phyloP scores from a whole-genome alignment of 2,888 invertebrate genomes.

The Sinhomidia bicolor region DNA sequence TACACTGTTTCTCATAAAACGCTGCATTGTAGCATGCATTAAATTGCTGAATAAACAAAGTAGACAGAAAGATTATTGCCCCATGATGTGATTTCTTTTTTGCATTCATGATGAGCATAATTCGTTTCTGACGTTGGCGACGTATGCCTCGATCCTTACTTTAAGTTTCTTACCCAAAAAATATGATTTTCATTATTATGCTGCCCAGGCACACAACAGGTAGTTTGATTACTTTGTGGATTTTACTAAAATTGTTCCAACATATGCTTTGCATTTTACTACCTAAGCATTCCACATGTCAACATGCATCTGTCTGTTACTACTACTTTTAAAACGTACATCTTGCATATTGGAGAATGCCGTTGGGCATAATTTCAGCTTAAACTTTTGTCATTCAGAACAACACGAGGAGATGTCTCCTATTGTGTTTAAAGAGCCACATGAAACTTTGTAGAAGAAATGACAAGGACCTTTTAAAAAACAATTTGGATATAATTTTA shows the following conservation, averaged over 20 bases:
- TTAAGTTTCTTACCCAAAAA: not conserved
- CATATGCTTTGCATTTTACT: too few species aligned
- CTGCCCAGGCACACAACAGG: too few species aligned
- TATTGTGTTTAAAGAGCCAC: too few species aligned
- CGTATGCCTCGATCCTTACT: too few species aligned
- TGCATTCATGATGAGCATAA: not conserved
- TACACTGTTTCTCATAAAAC: not conserved
- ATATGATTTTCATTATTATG: not conserved
- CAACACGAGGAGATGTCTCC: too few species aligned
- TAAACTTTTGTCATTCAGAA: not conserved
- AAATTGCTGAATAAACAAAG: not conserved
- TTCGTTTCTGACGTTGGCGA: not conserved
- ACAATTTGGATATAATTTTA: not conserved
- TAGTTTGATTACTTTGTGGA: too few species aligned
- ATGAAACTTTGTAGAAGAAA: not conserved
- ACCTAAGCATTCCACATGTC: too few species aligned
- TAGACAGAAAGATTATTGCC: not conserved
- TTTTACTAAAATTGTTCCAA: not conserved
- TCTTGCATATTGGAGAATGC: too few species aligned
- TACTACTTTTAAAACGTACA: too few species aligned
- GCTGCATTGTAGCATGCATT: not conserved
- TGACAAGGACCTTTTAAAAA: slow-evolving; percentile 9
- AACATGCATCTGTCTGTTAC: not conserved
- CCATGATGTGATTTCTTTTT: not conserved
- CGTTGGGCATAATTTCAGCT: not conserved